A percentile compares a stretch with the other conserved stretches of the same genome.
These are phyloP conservation scores for Pogonomyrmex californicus DNA, from an alignment of 1,140 invertebrate species.

Conservation along the genomic window DNA sequence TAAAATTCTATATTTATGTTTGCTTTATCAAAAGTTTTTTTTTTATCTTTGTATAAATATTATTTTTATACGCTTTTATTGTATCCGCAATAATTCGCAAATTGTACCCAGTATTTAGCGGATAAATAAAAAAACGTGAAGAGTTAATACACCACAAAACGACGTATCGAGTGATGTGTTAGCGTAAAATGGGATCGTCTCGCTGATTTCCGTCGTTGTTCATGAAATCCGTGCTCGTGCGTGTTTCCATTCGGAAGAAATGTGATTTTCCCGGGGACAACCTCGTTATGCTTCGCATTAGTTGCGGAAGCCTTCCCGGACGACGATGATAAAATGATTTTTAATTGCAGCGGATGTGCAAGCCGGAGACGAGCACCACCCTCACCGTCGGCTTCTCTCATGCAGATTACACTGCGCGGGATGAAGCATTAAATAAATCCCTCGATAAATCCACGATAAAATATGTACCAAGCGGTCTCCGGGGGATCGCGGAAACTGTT, in stretches of 20 bases:
- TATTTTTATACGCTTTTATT: not conserved
- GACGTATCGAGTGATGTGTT: not conserved
- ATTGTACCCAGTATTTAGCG: constrained; percentile 3
- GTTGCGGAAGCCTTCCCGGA: not conserved
- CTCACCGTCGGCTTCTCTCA: constrained; percentile 5
- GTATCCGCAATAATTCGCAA: not conserved
- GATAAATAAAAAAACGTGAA: constrained; percentile 37
- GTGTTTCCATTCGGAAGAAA: constrained; percentile 28
- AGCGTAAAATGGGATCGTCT: not conserved
- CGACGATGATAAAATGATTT: constrained; percentile 49
- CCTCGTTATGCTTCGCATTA: constrained; percentile 28
- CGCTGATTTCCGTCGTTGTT: constrained; percentile 4
- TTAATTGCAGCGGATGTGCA: constrained; percentile 44
- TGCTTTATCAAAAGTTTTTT: not conserved
- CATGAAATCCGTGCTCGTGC: constrained; percentile 9
- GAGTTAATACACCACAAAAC: constrained; percentile 9
- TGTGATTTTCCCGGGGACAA: constrained; percentile 40
- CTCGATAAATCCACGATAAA: constrained; percentile 46
- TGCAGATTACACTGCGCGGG: constrained; percentile 1
- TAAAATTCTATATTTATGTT: constrained; percentile 5
- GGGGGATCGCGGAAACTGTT: not conserved
- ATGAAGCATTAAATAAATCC: constrained; percentile 43
- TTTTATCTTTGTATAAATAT: constrained; percentile 5
- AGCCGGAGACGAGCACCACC: not conserved
- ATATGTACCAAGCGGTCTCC: constrained; percentile 12